A percentile compares a stretch with the other conserved stretches of the same genome.
phyloP scores from a whole-genome alignment of 2,888 invertebrate species.

The Eupelmus urozonus region DNA sequence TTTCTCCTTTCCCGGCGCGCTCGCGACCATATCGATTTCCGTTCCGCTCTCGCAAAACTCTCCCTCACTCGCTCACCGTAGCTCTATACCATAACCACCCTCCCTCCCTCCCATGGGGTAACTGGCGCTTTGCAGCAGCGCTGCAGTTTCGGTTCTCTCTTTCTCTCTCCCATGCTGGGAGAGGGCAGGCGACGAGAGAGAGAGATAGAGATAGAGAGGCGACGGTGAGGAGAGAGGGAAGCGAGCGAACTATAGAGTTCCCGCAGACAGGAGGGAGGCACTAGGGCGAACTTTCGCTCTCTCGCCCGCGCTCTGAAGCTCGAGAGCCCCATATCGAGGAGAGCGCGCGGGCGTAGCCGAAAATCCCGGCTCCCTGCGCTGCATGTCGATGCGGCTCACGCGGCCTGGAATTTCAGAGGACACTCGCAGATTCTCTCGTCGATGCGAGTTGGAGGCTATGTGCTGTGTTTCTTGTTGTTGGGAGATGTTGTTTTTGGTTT shows the following conservation, averaged over 20 bases:
- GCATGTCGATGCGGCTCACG: not conserved
- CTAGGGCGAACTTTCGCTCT: conserved; percentile 75
- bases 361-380: not conserved
- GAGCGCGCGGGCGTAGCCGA: conserved; percentile 8
- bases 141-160: conserved; percentile 48
- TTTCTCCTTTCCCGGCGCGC: not conserved
- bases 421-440: too few species aligned
- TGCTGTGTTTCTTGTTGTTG: too few species aligned
- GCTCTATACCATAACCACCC: too few species aligned
- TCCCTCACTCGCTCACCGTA: too few species aligned
- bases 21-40: conserved; percentile 79
- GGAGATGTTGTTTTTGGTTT: too few species aligned
- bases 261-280: conserved; percentile 74
- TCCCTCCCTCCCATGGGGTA: not conserved
- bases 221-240: conserved; percentile 20
- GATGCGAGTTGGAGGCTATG: too few species aligned
- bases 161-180: too few species aligned
- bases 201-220: conserved; percentile 56
- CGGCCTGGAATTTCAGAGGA: not conserved
- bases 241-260: conserved; percentile 6
- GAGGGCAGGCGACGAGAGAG: conserved; percentile 45
- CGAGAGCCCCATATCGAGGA: conserved; percentile 77
- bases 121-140: conserved; percentile 63
- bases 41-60: conserved; percentile 70
- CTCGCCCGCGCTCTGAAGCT: conserved; percentile 77